Evolutionary conservation across 2,888 invertebrate species (phyloP).

Genomic region (Tetranychus piercei): DNA sequence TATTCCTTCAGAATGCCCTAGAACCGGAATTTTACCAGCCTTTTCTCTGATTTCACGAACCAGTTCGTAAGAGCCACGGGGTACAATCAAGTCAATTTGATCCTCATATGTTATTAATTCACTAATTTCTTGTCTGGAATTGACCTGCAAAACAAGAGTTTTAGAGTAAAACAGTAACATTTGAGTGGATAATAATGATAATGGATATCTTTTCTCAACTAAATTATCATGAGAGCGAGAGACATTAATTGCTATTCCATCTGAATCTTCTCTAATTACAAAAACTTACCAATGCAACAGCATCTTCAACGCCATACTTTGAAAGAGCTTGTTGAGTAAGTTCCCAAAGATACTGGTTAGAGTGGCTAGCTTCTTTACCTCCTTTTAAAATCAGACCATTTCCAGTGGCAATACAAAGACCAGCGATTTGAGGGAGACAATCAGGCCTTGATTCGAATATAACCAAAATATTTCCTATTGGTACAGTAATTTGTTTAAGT

Average conservation of each 20-base stretch:
- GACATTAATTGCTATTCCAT: too few species aligned
- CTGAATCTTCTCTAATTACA: too few species aligned
- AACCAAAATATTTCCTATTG: slow-evolving; percentile 88
- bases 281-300: slow-evolving; percentile 56
- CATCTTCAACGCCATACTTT: slow-evolving; percentile 60
- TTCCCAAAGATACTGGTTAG: slow-evolving; percentile 74
- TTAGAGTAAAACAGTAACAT: too few species aligned
- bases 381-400: slow-evolving; percentile 91
- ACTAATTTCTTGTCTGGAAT: slow-evolving; percentile 85
- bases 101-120: slow-evolving; percentile 79
- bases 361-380: slow-evolving; percentile 82
- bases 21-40: slow-evolving; percentile 67
- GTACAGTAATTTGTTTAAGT: slow-evolving; percentile 80
- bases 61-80: slow-evolving; percentile 80
- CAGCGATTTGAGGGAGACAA: slow-evolving; percentile 83
- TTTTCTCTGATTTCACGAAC: slow-evolving; percentile 69
- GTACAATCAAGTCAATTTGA: slow-evolving; percentile 91
- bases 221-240: too few species aligned
- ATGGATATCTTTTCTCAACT: too few species aligned
- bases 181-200: too few species aligned
- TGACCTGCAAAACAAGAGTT: slow-evolving; percentile 39
- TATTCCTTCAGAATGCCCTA: slow-evolving; percentile 95
- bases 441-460: slow-evolving; percentile 97
- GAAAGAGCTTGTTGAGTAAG: slow-evolving; percentile 73
- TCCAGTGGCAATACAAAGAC: slow-evolving; percentile 85